Conservation (phyloP, 2,888 invertebrate genomes). For the Anoncus sp. region DNA sequence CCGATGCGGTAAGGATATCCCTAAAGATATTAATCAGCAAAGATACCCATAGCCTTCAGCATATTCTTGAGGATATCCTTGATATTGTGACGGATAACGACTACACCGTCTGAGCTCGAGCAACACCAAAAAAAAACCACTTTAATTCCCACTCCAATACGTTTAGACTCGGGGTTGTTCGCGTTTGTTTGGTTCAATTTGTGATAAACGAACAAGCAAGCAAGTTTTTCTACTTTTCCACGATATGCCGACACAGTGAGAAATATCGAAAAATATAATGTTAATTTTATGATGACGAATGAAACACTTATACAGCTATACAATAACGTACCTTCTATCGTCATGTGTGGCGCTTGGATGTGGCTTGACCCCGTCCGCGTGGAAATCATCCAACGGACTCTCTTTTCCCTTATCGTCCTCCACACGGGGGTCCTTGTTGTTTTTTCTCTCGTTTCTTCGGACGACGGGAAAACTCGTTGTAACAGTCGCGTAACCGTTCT, state of each 20-base stretch:
- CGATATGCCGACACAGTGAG: background rate
- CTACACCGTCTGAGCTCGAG: no score
- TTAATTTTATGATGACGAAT: background rate
- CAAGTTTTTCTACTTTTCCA: no score
- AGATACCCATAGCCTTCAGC: no score
- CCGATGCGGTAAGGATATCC: no score
- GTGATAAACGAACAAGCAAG: no score
- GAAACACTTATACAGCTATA: background rate
- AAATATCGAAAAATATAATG: background rate
- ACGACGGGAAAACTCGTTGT: slow-evolving; percentile 14
- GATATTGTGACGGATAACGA: no score
- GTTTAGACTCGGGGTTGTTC: no score
- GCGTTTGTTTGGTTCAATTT: no score
- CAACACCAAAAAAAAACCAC: no score
- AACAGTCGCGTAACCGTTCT: slow-evolving; percentile 4
- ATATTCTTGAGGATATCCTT: no score
- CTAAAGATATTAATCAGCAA: no score
- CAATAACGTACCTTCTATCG: slow-evolving; percentile 62
- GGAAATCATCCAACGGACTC: slow-evolving; percentile 23
- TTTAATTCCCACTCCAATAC: no score
- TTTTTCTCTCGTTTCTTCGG: background rate
- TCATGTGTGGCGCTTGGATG: slow-evolving; percentile 70
- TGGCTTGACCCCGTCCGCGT: slow-evolving; percentile 60
- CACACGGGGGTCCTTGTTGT: background rate
- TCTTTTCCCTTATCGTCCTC: slow-evolving; percentile 10